Base-by-base conservation (phyloP, 1,140 invertebrate genomes). In the Cyclina sinensis region DNA sequence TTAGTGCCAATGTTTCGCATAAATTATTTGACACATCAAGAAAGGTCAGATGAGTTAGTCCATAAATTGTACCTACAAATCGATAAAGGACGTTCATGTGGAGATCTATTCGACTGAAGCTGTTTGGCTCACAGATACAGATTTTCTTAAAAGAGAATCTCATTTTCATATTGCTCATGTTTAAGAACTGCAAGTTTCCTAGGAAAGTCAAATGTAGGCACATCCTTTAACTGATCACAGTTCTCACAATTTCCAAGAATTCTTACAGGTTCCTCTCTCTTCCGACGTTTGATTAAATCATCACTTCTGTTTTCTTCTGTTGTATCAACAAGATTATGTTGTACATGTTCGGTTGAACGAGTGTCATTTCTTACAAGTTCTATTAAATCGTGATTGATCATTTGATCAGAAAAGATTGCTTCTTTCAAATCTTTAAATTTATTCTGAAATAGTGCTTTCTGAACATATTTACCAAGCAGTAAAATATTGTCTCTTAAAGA, bases 41-140 rank as follows among this genome's bases (percentile, higher is more conserved):
- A 27, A 21, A n/a, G 30, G 32, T 43, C 24, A 82, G 24, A 21
- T 82, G 11, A 82, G 57, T 18, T 39, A 82, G 32, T 24, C 79
- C 79, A 39, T 21, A 12, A 21, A 62, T 5, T 21, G 79, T 54
- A 11, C 79, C 79, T 37, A 37, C 35, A 21, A n/a, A 65, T 7
- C 16, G 21, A n/a, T 27, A 48, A 35, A 82, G 32, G 1, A 37
- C 18, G 43, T 62, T 39, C 18, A 0, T 27, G 30, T 62, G 16
- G 21, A 82, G 59, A 9, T 18, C 1, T 24, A 65, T 11, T 5
- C 16, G 1, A 24, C 30, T 30, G 27, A 65, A 32, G n/a, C 35
- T 37, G 35, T 43, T 39, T 82, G 76, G 76, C 18, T 73, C 35
- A 73, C 68, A 73, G 21, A 73, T 11, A 39, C 68, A 73, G 16